Evolutionary conservation across 92 coral and sea anemone genomes (phyloP).

Genomic region (Heteractis magnifica): DNA sequence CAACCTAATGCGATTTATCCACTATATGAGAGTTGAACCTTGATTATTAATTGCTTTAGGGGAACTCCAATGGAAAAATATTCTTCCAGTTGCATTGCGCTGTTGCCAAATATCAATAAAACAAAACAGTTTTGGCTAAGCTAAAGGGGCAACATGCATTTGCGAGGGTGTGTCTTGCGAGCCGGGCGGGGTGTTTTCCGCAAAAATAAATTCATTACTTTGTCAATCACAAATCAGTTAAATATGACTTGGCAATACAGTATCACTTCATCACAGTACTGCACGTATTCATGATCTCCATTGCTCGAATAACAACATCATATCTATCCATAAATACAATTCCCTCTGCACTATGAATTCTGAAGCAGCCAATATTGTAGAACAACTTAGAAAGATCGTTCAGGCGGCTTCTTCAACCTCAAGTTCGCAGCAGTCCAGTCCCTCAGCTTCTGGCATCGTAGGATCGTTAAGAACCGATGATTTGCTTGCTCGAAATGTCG

Average conservation of each 20-base stretch:
- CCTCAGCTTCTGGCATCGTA: background rate
- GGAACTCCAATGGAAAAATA: background rate
- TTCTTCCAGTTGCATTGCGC: background rate
- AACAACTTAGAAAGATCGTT: background rate
- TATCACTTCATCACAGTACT: background rate
- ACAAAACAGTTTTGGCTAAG: background rate
- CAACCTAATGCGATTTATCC: background rate
- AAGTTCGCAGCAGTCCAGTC: background rate
- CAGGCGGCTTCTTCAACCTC: background rate
- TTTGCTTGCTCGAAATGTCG: constrained; percentile 8
- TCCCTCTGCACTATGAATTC: background rate
- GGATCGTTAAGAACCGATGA: constrained; percentile 3
- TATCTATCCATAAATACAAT: background rate
- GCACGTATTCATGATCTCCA: background rate
- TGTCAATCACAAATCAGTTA: background rate
- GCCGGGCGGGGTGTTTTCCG: background rate
- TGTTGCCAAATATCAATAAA: too few species aligned
- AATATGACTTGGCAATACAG: background rate
- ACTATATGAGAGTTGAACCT: background rate
- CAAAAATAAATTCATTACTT: background rate
- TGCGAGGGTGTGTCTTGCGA: background rate
- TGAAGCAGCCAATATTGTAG: background rate
- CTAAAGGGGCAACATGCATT: background rate
- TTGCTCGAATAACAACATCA: background rate
- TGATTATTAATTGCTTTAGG: background rate